These are phyloP conservation scores for Epinephelus coioides DNA, from an alignment of 2,797 vertebrate genomes.

Conservation along the genomic window DNA sequence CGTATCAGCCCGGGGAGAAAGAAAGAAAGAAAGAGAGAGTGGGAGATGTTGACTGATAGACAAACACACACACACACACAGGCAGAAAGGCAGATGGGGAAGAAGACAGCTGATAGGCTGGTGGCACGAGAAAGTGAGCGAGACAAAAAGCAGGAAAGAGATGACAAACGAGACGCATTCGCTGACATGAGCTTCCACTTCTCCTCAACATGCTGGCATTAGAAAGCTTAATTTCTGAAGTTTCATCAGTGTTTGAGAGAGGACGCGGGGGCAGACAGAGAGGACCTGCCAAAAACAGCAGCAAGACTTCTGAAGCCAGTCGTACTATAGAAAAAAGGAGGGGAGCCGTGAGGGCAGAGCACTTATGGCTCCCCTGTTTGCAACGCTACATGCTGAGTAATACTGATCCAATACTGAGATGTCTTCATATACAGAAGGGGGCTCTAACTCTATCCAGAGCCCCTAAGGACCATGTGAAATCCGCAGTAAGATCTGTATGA, in stretches of 20 bases:
- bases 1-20: slow-evolving; percentile 26
- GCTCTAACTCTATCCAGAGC: slow-evolving; percentile 18
- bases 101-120: slow-evolving; percentile 39
- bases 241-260: slow-evolving; percentile 61
- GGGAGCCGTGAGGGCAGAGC: slow-evolving; percentile 28
- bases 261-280: slow-evolving; percentile 12
- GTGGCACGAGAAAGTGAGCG: slow-evolving; percentile 34
- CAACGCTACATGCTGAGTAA: slow-evolving; percentile 14
- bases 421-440: slow-evolving; percentile 45
- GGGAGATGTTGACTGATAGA: slow-evolving; percentile 20
- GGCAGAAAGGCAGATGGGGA: not conserved
- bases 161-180: slow-evolving; percentile 20
- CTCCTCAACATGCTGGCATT: slow-evolving; percentile 28
- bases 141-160: slow-evolving; percentile 14
- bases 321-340: slow-evolving; percentile 54
- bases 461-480: slow-evolving; percentile 48
- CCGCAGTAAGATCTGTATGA: slow-evolving; percentile 49
- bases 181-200: slow-evolving; percentile 59
- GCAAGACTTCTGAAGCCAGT: slow-evolving; percentile 49
- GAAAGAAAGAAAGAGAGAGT: slow-evolving; percentile 17
- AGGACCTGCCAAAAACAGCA: slow-evolving; percentile 63
- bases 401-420: slow-evolving; percentile 44
- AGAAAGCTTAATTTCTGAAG: slow-evolving; percentile 74
- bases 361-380: not conserved
- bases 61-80: slow-evolving; percentile 15